Evolutionary conservation across 2,797 vertebrate genomes (phyloP).

Genomic region (Neoniphon sammara): DNA sequence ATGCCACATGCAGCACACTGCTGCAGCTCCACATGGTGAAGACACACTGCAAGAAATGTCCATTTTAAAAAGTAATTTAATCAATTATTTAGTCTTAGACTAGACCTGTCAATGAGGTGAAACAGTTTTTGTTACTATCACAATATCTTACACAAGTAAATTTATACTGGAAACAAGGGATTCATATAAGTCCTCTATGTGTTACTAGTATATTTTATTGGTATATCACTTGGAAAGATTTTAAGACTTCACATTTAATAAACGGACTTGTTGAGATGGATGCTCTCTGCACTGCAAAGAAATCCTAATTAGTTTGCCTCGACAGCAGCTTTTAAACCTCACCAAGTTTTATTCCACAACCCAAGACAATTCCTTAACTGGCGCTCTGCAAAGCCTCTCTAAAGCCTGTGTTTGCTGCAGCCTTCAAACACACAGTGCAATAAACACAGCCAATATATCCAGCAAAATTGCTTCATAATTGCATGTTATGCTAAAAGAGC

Average conservation of each 20-base stretch:
- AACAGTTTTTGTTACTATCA: no score
- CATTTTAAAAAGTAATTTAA: constrained; percentile 30
- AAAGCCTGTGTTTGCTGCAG: constrained; percentile 45
- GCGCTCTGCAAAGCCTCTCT: constrained; percentile 24
- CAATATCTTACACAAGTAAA: no score
- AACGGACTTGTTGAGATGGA: constrained; percentile 5
- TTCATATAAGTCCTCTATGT: no score
- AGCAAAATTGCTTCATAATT: constrained; percentile 61
- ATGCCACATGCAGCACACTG: not conserved
- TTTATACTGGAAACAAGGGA: no score
- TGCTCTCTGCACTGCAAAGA: constrained; percentile 14
- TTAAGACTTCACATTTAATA: not conserved
- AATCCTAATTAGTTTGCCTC: constrained; percentile 16
- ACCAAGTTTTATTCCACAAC: constrained; percentile 17
- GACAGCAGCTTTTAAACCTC: constrained; percentile 15
- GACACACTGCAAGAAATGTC: constrained; percentile 22
- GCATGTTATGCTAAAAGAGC: constrained; percentile 45
- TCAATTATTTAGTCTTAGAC: constrained; percentile 37
- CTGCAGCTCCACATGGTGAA: not conserved
- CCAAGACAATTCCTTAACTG: constrained; percentile 13
- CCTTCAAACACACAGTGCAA: constrained; percentile 40
- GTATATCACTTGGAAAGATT: not conserved
- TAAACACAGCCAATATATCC: constrained; percentile 55
- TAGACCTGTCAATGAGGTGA: no score
- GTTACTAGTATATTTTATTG: not conserved